Percentiles rank a stretch among this genome's conserved stretches.
phyloP scores from a whole-genome alignment of 2,797 vertebrate genomes.

The Chelidonichthys spinosus region DNA sequence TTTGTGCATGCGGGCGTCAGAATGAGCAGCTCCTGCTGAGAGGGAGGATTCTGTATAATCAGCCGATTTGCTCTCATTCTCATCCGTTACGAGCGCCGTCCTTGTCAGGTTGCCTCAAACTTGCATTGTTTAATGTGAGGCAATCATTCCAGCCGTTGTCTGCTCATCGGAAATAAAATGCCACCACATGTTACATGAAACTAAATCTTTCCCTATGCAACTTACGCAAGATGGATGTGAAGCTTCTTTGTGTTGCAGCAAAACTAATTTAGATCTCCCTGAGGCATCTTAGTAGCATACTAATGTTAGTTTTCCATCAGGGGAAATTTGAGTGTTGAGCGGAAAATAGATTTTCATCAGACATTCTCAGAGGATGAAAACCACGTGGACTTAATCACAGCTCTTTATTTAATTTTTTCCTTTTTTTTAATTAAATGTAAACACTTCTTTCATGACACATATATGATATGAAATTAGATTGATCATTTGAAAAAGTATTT shows the following conservation, averaged over 20 bases:
- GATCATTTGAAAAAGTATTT: not conserved
- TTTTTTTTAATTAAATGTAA: not conserved
- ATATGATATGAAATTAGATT: not conserved
- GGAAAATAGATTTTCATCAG: not conserved
- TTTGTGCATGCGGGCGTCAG: slow-evolving; percentile 67
- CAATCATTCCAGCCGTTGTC: slow-evolving; percentile 39
- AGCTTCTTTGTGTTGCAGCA: slow-evolving; percentile 22
- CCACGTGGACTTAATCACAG: not conserved
- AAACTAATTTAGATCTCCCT: slow-evolving; percentile 44
- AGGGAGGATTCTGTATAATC: slow-evolving; percentile 73
- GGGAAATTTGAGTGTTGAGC: slow-evolving; percentile 18
- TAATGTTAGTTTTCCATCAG: slow-evolving; percentile 32
- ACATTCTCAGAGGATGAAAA: not conserved
- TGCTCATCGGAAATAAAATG: slow-evolving; percentile 62
- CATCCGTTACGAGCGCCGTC: slow-evolving; percentile 45
- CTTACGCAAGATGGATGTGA: slow-evolving; percentile 35
- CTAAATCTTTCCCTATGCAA: slow-evolving; percentile 25
- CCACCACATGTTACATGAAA: slow-evolving; percentile 53
- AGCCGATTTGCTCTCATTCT: slow-evolving; percentile 69
- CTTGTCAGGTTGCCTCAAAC: slow-evolving; percentile 56
- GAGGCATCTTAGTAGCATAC: slow-evolving; percentile 13
- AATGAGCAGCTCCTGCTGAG: slow-evolving; percentile 69
- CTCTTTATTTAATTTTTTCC: not conserved
- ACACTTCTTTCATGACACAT: not conserved
- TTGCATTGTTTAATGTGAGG: slow-evolving; percentile 59